Percentiles rank a stretch among this genome's conserved stretches.
Evolutionary conservation across 1,140 invertebrate species (phyloP).

Genomic region (Papilio aristodemus): DNA sequence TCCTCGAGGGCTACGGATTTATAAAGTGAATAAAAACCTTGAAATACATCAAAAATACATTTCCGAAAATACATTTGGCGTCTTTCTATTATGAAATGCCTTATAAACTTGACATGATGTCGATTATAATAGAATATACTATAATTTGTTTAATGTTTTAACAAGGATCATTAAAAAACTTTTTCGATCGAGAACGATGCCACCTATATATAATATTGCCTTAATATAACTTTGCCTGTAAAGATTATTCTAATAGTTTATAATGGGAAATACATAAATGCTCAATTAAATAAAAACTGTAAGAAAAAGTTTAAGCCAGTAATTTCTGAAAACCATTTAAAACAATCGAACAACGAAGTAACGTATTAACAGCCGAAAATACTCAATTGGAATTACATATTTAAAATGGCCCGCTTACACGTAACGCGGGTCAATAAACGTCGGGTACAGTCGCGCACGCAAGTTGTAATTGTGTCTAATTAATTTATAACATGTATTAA

Average conservation of each 20-base stretch:
- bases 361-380: conserved; percentile 55
- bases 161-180: no score
- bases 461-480: conserved; percentile 75
- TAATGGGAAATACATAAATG: not conserved
- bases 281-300: not conserved
- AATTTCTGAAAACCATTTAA: conserved; percentile 26
- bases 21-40: conserved; percentile 7
- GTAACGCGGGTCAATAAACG: conserved; percentile 64
- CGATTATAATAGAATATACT: no score
- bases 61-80: not conserved
- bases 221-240: no score
- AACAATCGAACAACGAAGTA: conserved; percentile 46
- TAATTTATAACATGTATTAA: conserved; percentile 80
- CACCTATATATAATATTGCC: no score
- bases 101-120: no score
- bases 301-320: not conserved
- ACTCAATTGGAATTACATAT: conserved; percentile 61
- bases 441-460: conserved; percentile 58
- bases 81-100: not conserved
- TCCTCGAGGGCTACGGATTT: not conserved
- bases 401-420: conserved; percentile 60
- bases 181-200: no score
- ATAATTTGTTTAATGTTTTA: no score
- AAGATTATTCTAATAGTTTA: not conserved
- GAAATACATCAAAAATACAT: not conserved